Evolutionary conservation across 2,113 vertebrate species (phyloP).

Genomic region (Equus przewalskii): DNA sequence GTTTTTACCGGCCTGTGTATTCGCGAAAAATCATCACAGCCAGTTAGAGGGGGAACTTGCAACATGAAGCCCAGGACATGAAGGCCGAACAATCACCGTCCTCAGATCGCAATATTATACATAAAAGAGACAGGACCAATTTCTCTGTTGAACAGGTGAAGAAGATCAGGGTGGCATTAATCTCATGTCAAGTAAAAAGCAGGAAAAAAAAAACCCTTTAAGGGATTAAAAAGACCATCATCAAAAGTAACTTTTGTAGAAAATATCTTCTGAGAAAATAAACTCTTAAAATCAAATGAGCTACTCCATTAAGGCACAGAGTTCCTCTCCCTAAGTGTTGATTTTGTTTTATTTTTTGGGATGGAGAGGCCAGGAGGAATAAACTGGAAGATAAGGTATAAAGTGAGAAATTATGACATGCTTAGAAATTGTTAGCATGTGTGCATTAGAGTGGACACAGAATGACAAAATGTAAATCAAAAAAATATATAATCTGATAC

Average conservation of each 20-base stretch:
- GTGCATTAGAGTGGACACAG: background rate
- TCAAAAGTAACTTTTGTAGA: background rate
- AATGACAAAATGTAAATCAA: background rate
- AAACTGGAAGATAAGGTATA: background rate
- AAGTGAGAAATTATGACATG: background rate
- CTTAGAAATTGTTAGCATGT: background rate
- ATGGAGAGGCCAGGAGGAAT: background rate
- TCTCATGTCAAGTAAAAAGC: background rate
- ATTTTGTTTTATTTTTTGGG: background rate
- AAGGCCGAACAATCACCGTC: background rate
- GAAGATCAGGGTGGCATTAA: background rate
- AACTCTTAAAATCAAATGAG: background rate
- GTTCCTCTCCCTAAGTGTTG: background rate
- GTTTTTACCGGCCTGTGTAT: constrained; percentile 48
- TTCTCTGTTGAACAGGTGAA: background rate
- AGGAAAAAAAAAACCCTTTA: background rate
- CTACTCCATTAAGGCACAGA: background rate
- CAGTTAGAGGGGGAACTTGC: background rate
- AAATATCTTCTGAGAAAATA: constrained; percentile 9
- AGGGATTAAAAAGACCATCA: background rate
- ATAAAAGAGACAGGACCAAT: background rate
- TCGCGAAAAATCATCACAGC: constrained; percentile 30
- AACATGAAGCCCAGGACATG: background rate
- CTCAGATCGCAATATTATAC: background rate
- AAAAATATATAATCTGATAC: background rate